Evolutionary conservation across 2,797 vertebrate species (phyloP).

Genomic region (Cryptoblepharus egeriae): DNA sequence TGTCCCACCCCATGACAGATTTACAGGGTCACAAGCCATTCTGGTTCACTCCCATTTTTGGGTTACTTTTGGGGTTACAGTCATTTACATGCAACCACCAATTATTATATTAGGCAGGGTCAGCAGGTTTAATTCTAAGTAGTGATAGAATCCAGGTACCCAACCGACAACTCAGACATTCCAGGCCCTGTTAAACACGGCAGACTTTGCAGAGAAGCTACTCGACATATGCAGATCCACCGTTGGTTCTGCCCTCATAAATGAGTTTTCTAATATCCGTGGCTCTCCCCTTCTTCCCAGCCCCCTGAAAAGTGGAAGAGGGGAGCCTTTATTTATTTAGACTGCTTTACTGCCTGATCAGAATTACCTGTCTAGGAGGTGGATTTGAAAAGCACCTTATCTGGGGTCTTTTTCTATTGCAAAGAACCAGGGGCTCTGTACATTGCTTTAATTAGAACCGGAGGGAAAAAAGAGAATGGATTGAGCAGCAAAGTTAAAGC

Average conservation of each 20-base stretch:
- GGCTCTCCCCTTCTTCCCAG: background rate
- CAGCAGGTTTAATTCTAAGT: background rate
- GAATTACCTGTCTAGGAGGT: conserved; percentile 60
- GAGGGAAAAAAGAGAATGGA: conserved; percentile 47
- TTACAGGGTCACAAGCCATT: background rate
- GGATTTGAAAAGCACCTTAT: conserved; percentile 71
- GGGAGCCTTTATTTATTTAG: conserved; percentile 63
- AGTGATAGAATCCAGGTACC: background rate
- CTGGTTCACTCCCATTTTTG: background rate
- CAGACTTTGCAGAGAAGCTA: background rate
- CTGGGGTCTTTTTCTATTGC: conserved; percentile 61
- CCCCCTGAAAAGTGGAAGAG: conserved; percentile 23
- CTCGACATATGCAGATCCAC: conserved; percentile 40
- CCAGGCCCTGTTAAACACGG: background rate
- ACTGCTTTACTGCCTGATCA: conserved; percentile 56
- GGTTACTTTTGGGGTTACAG: too few relatives aligned
- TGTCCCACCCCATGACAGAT: background rate
- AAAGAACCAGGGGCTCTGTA: conserved; percentile 59
- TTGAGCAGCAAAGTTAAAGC: conserved; percentile 67
- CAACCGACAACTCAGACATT: background rate
- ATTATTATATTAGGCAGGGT: background rate
- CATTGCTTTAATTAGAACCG: conserved; percentile 73
- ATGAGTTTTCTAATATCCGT: conserved; percentile 58
- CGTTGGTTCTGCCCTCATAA: conserved; percentile 44
- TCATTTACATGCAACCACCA: background rate